These are phyloP conservation scores for Forbesichthys papilliferus DNA, from an alignment of 2,113 vertebrate species.

Conservation along the genomic window DNA sequence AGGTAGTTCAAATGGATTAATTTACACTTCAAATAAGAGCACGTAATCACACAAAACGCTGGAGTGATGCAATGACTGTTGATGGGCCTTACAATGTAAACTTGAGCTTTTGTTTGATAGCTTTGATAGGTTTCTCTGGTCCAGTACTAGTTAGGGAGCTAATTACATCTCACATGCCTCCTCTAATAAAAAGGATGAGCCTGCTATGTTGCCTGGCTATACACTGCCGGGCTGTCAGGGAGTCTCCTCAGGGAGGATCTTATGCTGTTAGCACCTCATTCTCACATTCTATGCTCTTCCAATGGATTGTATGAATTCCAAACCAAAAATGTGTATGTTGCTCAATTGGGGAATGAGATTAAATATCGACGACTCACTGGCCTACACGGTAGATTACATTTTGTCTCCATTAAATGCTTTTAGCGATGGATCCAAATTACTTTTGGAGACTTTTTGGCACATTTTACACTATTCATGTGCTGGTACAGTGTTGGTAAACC, in stretches of 20 bases:
- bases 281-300: constrained; percentile 29
- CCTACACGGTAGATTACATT: too few relatives aligned
- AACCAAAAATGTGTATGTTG: not conserved
- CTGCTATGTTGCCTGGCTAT: constrained; percentile 39
- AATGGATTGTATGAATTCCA: not conserved
- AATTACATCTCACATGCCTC: constrained; percentile 54
- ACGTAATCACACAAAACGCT: too few relatives aligned
- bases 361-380: too few relatives aligned
- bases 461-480: not conserved
- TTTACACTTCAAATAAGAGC: too few relatives aligned
- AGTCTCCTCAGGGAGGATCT: constrained; percentile 48
- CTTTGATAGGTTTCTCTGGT: constrained; percentile 20
- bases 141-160: constrained; percentile 50
- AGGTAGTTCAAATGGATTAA: too few relatives aligned
- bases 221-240: constrained; percentile 44
- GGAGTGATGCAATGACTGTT: too few relatives aligned
- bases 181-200: constrained; percentile 62
- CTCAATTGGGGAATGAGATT: too few relatives aligned
- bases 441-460: too few relatives aligned
- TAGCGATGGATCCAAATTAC: too few relatives aligned
- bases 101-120: constrained; percentile 38
- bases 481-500: not conserved
- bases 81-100: too few relatives aligned
- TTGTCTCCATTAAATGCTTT: too few relatives aligned
- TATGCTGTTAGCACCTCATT: constrained; percentile 57